phyloP scores from a whole-genome alignment of 30 jellyfish, hydroid and myxozoan genomes.

The Nemopilema nomurai region DNA sequence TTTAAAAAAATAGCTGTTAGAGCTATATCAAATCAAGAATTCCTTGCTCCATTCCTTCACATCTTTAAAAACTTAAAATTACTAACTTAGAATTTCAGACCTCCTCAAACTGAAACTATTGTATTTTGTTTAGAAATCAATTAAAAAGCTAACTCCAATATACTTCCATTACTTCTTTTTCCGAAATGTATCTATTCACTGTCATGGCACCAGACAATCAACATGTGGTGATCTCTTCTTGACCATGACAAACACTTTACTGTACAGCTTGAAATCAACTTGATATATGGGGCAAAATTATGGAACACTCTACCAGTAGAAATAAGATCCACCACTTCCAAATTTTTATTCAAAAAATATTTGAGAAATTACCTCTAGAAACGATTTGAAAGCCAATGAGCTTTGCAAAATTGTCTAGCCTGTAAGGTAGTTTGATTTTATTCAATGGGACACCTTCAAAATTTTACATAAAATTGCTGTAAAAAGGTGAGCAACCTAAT shows the following conservation, averaged over 20 bases:
- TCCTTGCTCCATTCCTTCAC: conserved; percentile 19
- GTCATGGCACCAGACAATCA: conserved; percentile 1
- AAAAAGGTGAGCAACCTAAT: too few relatives aligned
- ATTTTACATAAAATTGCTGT: too few relatives aligned
- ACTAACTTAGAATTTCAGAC: neutral
- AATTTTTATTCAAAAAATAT: too few relatives aligned
- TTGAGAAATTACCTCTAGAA: too few relatives aligned
- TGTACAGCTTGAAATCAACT: conserved; percentile 4
- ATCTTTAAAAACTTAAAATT: neutral
- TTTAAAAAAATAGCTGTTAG: conserved; percentile 2
- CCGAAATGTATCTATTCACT: neutral
- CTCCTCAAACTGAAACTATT: neutral
- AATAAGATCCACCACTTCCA: too few relatives aligned
- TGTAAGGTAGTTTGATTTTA: too few relatives aligned
- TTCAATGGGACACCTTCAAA: too few relatives aligned
- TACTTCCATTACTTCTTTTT: neutral
- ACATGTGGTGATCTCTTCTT: conserved; percentile 13
- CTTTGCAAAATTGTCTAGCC: too few relatives aligned
- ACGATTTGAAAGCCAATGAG: too few relatives aligned
- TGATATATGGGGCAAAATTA: too few relatives aligned
- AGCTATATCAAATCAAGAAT: conserved; percentile 5
- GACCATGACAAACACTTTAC: neutral
- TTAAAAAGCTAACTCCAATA: conserved; percentile 1
- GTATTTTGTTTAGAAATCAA: conserved; percentile 8
- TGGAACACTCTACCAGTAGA: too few relatives aligned